Evolutionary conservation across 2,113 vertebrate species (phyloP), one percentile per base, ranked within the genome.

Genomic region (Sardina pilchardus): DNA sequence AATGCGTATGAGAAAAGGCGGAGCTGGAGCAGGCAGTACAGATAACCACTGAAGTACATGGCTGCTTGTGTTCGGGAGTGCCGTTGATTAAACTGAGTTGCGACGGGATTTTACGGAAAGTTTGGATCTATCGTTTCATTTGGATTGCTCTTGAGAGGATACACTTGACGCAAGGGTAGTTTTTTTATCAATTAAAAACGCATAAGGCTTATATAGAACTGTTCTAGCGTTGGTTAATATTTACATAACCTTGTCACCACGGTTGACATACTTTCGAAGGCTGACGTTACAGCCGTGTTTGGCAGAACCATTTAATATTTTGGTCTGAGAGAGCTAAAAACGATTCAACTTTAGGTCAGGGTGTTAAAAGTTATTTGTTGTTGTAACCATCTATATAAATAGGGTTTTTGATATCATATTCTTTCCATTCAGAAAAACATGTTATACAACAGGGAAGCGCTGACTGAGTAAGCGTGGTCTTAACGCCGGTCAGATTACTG

Each of bases 381-480:
- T 78, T 36, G 14, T 14, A 17, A 16, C 39, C 30, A 9, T 10
- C 36, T 78, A 4, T 34, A 34, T 78, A 39, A 78, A 36, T 78
- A 78, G 14, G 71, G 21, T 83, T 80, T 75, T n/a, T 21, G 81
- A 26, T 36, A 39, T 88, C 90, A 78, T 26, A 59, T 85, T 92
- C 85, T 81, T 81, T 53, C 9, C 26, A 86, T 89, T 93, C 86
- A 84, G 86, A 93, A 91, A 91, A 95, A 95, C 93, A 94, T 93
- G 93, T 95, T 95, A 95, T 93, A 95, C 94, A 95, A 95, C 91
- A 56, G 90, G 87, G 82, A 16, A 82, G 43, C 3, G 85, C 36
- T 6, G 50, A 7, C 17, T 26, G 14, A 17, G 82, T 30, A 7
- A 1, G 4, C 26, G 14, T 2, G 92, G 95, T 95, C 94, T 92